Base-by-base conservation (phyloP, 2,888 invertebrate genomes). In the Muscina levida region DNA sequence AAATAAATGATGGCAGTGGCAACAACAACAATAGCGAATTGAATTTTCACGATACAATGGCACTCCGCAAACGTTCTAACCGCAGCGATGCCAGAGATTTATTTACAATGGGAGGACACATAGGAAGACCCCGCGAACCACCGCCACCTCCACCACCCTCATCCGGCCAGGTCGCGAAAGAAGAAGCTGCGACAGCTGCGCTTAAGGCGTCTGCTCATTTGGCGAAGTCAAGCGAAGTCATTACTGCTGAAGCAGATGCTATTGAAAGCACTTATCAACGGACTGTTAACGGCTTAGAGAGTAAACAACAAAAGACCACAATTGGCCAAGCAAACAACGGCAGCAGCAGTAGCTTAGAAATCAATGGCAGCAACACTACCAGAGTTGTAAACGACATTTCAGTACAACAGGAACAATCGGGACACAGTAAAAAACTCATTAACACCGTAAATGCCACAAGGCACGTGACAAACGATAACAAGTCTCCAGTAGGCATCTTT, bases 41-140 rank as follows among this genome's bases (percentile, higher is more conserved):
- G 84, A 88, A 89, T 86, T 87, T 92, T 90, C 91, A 94, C 87
- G 97, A 97, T 89, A 96, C 96, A 26, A 97, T 96, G 95, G 95
- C 96, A 24, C 91, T 97, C 85, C 93, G 96, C 84, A 92, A 94
- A 71, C 93, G 93, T 89, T 91, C 91, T 83, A 91, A 91, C 85
- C 93, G 93, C 87, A 92, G 92, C 48, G 93, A 94, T 88, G 92
- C 93, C 22, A 92, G 93, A 87, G 93, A 93, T 89, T 92, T 93
- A 81, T 94, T 95, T 89, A 90, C 92, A 57, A 67, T 74, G 39
- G 51, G 57, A 8, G 26, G 8, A 15, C 57, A 66, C 57, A 73
- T 82, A 70, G 84, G 85, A 84, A 86, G 92, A 79, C 92, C 92
- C 17, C 90, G 88, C 73, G 91, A 91, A 77, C 90, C 89, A 31